Conservation (phyloP, 2,888 invertebrate species). For the Drosophila anomelani region DNA sequence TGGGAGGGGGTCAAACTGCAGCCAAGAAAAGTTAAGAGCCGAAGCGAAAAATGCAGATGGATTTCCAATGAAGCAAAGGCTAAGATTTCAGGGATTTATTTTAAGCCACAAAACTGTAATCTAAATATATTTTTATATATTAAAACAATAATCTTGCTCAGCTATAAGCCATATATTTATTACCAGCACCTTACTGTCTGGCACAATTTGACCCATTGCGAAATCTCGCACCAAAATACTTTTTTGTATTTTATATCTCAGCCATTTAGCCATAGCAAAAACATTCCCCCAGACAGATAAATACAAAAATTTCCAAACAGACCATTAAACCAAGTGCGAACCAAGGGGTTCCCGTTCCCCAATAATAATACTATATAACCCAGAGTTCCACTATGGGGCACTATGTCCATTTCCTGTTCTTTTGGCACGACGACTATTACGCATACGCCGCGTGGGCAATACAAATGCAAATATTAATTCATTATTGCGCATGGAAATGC, state of each 20-base stretch:
- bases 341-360: conserved; percentile 9
- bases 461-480: conserved; percentile 73
- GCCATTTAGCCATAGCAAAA: conserved; percentile 12
- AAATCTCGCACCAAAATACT: conserved; percentile 4
- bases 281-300: conserved; percentile 26
- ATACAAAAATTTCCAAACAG: conserved; percentile 20
- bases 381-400: conserved; percentile 14
- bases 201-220: conserved; percentile 14
- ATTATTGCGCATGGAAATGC: conserved; percentile 63
- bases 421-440: conserved; percentile 56
- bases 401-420: conserved; percentile 62
- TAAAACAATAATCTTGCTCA: neutral
- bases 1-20: conserved; percentile 7
- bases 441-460: conserved; percentile 63
- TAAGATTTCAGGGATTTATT: no score
- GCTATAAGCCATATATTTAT: neutral
- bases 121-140: neutral
- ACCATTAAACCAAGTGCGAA: conserved; percentile 6
- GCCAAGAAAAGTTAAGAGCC: conserved; percentile 5
- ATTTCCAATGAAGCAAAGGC: neutral
- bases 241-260: neutral
- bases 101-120: neutral
- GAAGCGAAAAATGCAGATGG: neutral
- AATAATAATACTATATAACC: conserved; percentile 1
- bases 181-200: conserved; percentile 5